Evolutionary conservation across 2,888 invertebrate species (phyloP).

Genomic region (Latrodectus elegans): DNA sequence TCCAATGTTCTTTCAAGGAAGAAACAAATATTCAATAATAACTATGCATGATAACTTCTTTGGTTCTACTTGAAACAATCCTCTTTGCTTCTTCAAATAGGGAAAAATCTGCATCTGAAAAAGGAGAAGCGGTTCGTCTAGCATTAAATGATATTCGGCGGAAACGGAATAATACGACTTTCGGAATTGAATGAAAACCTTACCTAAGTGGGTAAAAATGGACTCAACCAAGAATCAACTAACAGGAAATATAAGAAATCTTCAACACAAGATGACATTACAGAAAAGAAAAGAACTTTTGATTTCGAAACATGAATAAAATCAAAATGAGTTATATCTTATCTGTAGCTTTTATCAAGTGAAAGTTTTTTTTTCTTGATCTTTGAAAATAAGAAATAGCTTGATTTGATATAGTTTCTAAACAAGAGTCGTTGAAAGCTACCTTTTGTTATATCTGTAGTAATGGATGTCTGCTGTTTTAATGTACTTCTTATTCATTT

Average conservation of each 20-base stretch:
- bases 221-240: background rate
- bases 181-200: constrained; percentile 34
- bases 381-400: too few species aligned
- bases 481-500: too few species aligned
- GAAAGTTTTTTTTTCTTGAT: too few species aligned
- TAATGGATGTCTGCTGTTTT: too few species aligned
- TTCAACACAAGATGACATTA: too few species aligned
- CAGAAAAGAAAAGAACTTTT: background rate
- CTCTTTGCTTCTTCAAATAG: background rate
- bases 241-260: constrained; percentile 3
- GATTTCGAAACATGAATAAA: background rate
- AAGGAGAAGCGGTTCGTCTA: constrained; percentile 23
- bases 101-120: background rate
- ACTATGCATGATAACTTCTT: constrained; percentile 22
- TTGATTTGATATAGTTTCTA: too few species aligned
- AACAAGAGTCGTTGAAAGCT: too few species aligned
- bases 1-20: too few species aligned
- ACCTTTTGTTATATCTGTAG: too few species aligned
- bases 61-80: constrained; percentile 23
- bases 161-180: constrained; percentile 15
- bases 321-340: background rate
- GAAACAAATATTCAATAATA: constrained; percentile 10
- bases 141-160: constrained; percentile 12
- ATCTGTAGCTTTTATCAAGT: too few species aligned
- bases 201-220: background rate